Evolutionary conservation across 1,140 invertebrate species (phyloP), one percentile per base, ranked within the genome.

Genomic region (Drosophila lini): DNA sequence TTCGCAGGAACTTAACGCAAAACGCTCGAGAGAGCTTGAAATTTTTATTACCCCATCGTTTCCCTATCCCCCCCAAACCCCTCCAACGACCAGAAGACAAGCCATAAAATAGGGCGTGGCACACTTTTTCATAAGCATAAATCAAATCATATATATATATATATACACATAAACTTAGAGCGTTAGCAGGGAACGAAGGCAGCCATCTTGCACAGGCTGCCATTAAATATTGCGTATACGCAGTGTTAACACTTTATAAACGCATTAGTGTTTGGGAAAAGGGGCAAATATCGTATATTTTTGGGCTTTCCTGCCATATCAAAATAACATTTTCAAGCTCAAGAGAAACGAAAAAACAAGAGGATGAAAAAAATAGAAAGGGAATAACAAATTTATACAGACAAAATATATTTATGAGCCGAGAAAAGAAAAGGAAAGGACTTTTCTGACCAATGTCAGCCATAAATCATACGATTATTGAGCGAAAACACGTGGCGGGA

Each of bases 211-310:
- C 64, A 68, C 60, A 83, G 73, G 77, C 63, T 81, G 82, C 75
- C 47, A 76, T 81, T 86, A 86, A 88, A 82, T 83, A 78, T 88
- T 78, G 70, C 80, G 74, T 69, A 89, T 80, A 88, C 84, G 74
- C 68, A 71, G 65, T 78, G 84, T 88, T 89, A 89, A 76, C 84
- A 89, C 80, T 89, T 88, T 84, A 89, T 89, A 89, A 89, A 78
- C 74, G 67, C 84, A 88, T 89, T 89, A 86, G 78, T 63, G 57
- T 57, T 31, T 34, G 36, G 36, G 38, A 44, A 74, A 41, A 45
- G 16, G 48, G 58, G 16, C 19, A 69, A 62, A 68, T 68, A 48
- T 62, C 25, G 34, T 48, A 34, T 62, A 67, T 48, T 40, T 10
- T 40, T 55, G 47, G 28, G 47, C 16, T 31, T 13, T 50, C 41